A percentile compares a stretch with the other conserved stretches of the same genome.
phyloP scores from a whole-genome alignment of 1,140 invertebrate species.

The Drosophila orosa region DNA sequence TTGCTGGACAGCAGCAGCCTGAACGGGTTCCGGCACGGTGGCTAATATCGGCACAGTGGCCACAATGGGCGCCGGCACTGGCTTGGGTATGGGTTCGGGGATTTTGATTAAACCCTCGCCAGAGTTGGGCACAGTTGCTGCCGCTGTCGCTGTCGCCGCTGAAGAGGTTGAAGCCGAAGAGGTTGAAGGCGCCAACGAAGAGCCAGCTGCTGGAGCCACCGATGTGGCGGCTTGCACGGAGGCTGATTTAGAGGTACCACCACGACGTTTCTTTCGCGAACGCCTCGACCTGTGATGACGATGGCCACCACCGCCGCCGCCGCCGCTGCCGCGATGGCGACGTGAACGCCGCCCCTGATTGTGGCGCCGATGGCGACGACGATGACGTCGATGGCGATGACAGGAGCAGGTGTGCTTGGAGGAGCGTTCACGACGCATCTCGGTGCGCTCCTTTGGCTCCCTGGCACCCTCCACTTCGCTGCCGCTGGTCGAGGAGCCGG shows the following conservation, averaged over 20 bases:
- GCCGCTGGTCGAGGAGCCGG: slow-evolving; percentile 10
- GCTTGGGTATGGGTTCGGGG: slow-evolving; percentile 18
- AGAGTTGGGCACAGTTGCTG: not conserved
- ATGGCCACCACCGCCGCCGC: not conserved
- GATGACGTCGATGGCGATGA: slow-evolving; percentile 9
- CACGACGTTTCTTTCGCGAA: not conserved
- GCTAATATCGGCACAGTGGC: not conserved
- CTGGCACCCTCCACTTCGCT: not conserved
- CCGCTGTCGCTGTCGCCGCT: too few relatives aligned
- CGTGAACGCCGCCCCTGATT: not conserved
- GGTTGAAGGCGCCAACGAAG: not conserved
- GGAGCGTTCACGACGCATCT: not conserved
- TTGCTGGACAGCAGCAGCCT: not conserved
- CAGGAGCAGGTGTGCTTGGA: slow-evolving; percentile 8
- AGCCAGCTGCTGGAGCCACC: not conserved
- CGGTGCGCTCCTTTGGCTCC: not conserved
- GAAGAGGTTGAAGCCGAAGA: not conserved
- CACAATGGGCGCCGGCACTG: slow-evolving; percentile 8
- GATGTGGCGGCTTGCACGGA: too few relatives aligned
- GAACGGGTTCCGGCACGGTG: not conserved
- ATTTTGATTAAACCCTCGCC: not conserved
- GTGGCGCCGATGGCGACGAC: slow-evolving; percentile 22
- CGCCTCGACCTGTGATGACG: not conserved
- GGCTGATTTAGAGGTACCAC: not conserved
- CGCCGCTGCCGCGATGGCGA: not conserved